phyloP scores from a whole-genome alignment of 2,797 vertebrate species.

The Ispidina picta region DNA sequence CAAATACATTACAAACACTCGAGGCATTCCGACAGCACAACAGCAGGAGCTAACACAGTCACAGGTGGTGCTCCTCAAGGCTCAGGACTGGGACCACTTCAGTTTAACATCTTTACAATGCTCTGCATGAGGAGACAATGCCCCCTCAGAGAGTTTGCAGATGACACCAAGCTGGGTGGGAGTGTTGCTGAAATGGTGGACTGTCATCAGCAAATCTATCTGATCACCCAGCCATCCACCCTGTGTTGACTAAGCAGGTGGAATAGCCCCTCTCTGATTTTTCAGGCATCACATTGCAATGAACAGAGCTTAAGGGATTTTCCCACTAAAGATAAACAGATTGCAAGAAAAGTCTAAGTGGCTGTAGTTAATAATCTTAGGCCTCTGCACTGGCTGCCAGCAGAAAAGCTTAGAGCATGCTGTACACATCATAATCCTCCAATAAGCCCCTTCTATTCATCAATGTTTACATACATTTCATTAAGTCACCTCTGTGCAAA shows the following conservation, averaged over 20 bases:
- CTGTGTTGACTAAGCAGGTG: not conserved
- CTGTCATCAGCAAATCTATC: not conserved
- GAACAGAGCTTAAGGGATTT: not conserved
- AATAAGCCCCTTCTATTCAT: not conserved
- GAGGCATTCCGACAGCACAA: not conserved
- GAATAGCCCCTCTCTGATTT: not conserved
- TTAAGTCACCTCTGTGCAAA: not conserved
- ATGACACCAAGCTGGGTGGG: too few relatives aligned
- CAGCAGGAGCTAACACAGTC: not conserved
- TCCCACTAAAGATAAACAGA: not conserved
- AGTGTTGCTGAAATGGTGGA: too few relatives aligned
- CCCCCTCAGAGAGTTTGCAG: too few relatives aligned
- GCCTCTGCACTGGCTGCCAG: not conserved
- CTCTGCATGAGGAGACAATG: too few relatives aligned
- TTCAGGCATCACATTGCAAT: not conserved
- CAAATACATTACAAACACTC: not conserved
- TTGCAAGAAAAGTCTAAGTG: not conserved
- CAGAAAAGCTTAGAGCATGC: fast-evolving
- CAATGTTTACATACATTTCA: not conserved
- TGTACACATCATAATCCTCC: not conserved
- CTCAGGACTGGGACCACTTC: too few relatives aligned
- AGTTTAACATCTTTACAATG: too few relatives aligned
- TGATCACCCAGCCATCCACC: not conserved
- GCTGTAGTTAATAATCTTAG: not conserved
- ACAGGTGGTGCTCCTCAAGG: too few relatives aligned